phyloP scores from a whole-genome alignment of 35 echinoderm and acorn worm species.

The Strongylocentrotus purpuratus region DNA sequence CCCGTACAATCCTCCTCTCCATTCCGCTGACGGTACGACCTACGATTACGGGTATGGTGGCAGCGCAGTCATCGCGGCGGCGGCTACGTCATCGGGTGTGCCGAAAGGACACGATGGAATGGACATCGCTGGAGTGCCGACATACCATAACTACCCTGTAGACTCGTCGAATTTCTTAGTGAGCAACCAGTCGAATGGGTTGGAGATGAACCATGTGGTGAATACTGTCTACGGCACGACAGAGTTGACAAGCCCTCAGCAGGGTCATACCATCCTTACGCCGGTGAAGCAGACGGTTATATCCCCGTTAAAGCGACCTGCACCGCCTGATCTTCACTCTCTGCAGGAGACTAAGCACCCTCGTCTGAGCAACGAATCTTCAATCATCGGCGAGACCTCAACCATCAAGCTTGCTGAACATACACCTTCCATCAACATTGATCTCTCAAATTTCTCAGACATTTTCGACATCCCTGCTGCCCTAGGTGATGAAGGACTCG shows the following conservation, averaged over 20 bases:
- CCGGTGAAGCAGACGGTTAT: conserved; percentile 45
- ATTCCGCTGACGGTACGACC: conserved; percentile 22
- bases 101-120: conserved; percentile 1
- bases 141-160: conserved; percentile 31
- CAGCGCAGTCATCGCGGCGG: neutral
- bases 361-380: neutral
- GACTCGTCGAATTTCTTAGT: neutral
- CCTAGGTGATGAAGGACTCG: conserved; percentile 77
- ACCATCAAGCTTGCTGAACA: conserved; percentile 78
- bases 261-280: conserved; percentile 51
- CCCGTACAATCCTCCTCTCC: conserved; percentile 23
- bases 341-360: conserved; percentile 53
- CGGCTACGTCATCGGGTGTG: neutral
- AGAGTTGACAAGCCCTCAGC: conserved; percentile 13
- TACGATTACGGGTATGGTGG: conserved; percentile 23
- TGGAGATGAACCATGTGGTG: neutral
- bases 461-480: conserved; percentile 85
- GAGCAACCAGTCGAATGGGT: neutral
- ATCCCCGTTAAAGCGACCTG: conserved; percentile 59
- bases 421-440: conserved; percentile 83
- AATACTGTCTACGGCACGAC: neutral
- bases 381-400: neutral
- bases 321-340: conserved; percentile 70
- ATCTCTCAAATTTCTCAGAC: conserved; percentile 83
- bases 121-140: neutral